Percentiles rank a stretch among this genome's conserved stretches.
Conservation (phyloP, 2,797 vertebrate species). For the Poeciliopsis turneri region DNA sequence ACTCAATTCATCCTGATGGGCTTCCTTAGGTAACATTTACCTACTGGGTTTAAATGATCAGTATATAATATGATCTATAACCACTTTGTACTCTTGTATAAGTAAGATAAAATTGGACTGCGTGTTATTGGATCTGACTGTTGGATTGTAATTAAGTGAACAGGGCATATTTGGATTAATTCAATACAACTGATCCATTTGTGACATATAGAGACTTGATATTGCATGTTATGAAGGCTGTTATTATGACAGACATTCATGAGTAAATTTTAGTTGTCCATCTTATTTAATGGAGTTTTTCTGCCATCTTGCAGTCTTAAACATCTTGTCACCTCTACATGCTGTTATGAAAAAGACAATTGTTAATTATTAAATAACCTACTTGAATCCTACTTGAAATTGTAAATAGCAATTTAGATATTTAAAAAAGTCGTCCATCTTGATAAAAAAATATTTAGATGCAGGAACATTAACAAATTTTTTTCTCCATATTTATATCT, state of each 20-base stretch:
- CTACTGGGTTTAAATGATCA: neutral
- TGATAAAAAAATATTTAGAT: conserved; percentile 6
- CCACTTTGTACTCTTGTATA: neutral
- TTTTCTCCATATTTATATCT: conserved; percentile 10
- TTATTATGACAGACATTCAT: too few relatives aligned
- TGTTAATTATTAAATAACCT: neutral
- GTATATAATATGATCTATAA: neutral
- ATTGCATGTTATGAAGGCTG: neutral
- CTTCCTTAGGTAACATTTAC: neutral
- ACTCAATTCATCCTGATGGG: neutral
- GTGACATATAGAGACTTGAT: neutral
- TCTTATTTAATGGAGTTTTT: neutral
- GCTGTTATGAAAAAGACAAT: neutral
- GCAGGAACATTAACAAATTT: neutral
- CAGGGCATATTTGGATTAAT: neutral
- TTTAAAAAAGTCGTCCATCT: neutral
- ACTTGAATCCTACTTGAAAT: neutral
- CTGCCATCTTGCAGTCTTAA: neutral
- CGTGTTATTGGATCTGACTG: neutral
- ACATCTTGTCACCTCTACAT: neutral
- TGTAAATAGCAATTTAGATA: neutral
- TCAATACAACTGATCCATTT: neutral
- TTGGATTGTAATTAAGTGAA: neutral
- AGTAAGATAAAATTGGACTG: neutral
- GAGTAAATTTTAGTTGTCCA: too few relatives aligned